Base-by-base conservation (phyloP, 2,113 vertebrate species). In the Siniperca chuatsi region DNA sequence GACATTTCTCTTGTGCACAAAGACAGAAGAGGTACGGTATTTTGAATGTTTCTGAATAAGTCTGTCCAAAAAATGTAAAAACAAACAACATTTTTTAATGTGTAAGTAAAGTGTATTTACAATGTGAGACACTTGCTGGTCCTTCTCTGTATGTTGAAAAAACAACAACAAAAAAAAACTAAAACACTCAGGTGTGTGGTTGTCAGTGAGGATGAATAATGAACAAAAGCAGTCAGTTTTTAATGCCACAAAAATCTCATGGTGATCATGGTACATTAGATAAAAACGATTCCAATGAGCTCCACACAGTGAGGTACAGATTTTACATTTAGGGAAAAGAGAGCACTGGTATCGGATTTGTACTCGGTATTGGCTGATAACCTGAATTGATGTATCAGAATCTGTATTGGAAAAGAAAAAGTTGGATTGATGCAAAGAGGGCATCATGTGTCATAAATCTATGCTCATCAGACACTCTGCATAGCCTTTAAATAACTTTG, bases 21-120 rank as follows among this genome's bases (percentile, higher is more conserved):
- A 15, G 4, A 62, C 23, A 8, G 54, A 35, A 46, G 54, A 70
- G 0, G 11, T 7, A 11, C 33, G 13, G 21, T 40, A 6, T 61
- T 62, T 52, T 62, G 33, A 79, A 71, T 71, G 55, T 79, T 29
- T 7, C 0, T 46, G 46, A 46, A 46, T 48, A 35, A 35, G 3
- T 29, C 21, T 25, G 35, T 64, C 37, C 4, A 44, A 15, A 71
- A 62, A 12, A 29, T 62, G 15, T 54, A 20, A 29, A 54, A 15
- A 16, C 13, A 13, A 13, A n/a, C 0, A 3, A 29, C 29, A 29
- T 15, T 16, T 44, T 69, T 78, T 10, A 66, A 50, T 29, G 50
- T 74, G 37, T 20, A 66, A 74, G 20, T 73, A 66, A 74, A 66
- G 70, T 57, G 40, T 8, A 58, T 68, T 52, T 58, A 2, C 25